Conservation (phyloP, 2,113 vertebrate species). For the Poeciliopsis prolifica region DNA sequence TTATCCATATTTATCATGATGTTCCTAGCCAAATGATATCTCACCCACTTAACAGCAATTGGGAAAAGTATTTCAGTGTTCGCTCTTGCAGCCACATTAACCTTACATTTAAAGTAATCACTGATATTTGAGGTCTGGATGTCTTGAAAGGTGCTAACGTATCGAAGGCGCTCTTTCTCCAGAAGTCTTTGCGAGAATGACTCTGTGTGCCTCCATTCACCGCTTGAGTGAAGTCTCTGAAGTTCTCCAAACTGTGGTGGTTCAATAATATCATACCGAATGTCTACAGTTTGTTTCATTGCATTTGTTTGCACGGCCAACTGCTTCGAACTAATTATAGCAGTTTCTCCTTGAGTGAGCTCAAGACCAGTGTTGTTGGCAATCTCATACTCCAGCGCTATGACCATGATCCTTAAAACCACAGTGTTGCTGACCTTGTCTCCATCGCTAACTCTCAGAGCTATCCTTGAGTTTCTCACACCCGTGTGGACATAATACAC, state of each 20-base stretch:
- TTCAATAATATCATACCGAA: conserved; percentile 81
- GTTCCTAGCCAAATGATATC: conserved; percentile 80
- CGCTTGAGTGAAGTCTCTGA: conserved; percentile 79
- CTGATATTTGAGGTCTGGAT: conserved; percentile 79
- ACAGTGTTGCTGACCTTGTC: conserved; percentile 90
- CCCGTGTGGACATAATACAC: conserved; percentile 87
- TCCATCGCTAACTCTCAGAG: conserved; percentile 88
- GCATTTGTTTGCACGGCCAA: conserved; percentile 85
- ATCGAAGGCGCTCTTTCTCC: conserved; percentile 80
- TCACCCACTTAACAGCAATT: conserved; percentile 84
- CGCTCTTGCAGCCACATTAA: conserved; percentile 78
- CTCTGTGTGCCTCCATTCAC: conserved; percentile 82
- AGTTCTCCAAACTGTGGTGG: conserved; percentile 85
- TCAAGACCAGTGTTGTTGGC: conserved; percentile 82
- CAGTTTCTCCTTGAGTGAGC: conserved; percentile 79
- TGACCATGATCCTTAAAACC: conserved; percentile 85
- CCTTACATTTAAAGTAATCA: conserved; percentile 87
- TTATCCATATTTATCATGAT: conserved; percentile 81
- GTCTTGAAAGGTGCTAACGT: conserved; percentile 82
- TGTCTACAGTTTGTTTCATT: conserved; percentile 77
- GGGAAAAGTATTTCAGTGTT: conserved; percentile 82
- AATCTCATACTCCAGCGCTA: conserved; percentile 84
- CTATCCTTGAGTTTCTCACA: conserved; percentile 85
- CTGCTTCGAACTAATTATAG: conserved; percentile 79
- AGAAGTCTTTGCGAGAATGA: conserved; percentile 86